Conservation (phyloP, 2,113 vertebrate genomes). For the Nerophis ophidion region DNA sequence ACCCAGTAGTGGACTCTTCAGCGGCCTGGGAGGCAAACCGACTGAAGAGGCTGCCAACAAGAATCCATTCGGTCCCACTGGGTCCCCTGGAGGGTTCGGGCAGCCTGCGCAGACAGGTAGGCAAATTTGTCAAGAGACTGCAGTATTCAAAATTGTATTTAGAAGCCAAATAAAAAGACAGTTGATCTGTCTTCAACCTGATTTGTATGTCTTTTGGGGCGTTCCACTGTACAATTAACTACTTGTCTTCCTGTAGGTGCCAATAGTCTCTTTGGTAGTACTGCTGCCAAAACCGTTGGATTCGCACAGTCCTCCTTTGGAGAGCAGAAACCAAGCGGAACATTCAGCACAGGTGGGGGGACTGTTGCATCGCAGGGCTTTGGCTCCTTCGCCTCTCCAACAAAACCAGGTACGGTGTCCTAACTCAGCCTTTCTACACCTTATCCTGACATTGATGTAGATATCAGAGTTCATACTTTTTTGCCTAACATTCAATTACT, state of each 20-base stretch:
- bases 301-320: conserved; percentile 79
- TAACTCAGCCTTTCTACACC: too few species aligned
- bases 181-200: too few species aligned
- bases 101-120: conserved; percentile 64
- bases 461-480: too few species aligned
- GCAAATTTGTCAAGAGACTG: neutral
- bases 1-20: conserved; percentile 82
- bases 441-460: too few species aligned
- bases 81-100: conserved; percentile 69
- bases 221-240: neutral
- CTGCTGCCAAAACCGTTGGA: conserved; percentile 82
- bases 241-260: conserved; percentile 61
- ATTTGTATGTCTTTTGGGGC: too few species aligned
- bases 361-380: conserved; percentile 93
- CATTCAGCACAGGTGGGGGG: conserved; percentile 84
- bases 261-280: conserved; percentile 84
- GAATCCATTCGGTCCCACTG: conserved; percentile 84
- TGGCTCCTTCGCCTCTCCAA: conserved; percentile 81
- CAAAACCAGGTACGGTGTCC: conserved; percentile 77
- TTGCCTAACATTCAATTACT: too few species aligned
- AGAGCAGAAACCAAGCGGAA: conserved; percentile 85
- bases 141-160: neutral
- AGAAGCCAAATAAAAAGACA: too few species aligned
- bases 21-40: conserved; percentile 92
- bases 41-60: conserved; percentile 94